Conservation (phyloP, 35 echinoderm and acorn worm genomes). For the Acanthaster planci region DNA sequence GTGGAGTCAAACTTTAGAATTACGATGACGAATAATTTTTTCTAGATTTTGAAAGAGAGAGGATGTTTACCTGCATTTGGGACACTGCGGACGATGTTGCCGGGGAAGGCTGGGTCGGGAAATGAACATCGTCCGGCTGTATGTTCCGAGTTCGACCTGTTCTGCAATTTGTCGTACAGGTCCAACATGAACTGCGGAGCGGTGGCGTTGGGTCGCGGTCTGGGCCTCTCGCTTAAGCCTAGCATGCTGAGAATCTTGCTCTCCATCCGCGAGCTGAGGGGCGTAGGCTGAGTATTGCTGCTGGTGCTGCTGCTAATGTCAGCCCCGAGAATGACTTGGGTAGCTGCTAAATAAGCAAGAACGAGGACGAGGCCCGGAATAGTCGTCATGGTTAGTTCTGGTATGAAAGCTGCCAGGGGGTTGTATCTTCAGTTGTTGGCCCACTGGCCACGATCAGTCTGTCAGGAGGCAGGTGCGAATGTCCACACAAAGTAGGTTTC, state of each 20-base stretch:
- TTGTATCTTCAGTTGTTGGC: constrained; percentile 31
- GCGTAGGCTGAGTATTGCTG: constrained; percentile 34
- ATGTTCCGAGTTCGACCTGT: constrained; percentile 21
- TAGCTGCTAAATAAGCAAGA: constrained; percentile 17
- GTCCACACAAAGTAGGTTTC: not conserved
- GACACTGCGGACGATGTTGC: constrained; percentile 88
- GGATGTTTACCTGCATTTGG: constrained; percentile 72
- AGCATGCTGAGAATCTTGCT: constrained; percentile 76
- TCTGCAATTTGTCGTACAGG: constrained; percentile 68
- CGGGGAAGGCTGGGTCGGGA: constrained; percentile 62
- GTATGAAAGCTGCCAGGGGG: not conserved
- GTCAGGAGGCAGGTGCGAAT: constrained; percentile 15
- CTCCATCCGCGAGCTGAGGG: constrained; percentile 73
- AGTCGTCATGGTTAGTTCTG: not conserved
- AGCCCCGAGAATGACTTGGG: constrained; percentile 23
- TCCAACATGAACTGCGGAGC: constrained; percentile 97
- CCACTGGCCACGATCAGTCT: not conserved
- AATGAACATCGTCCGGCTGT: constrained; percentile 46
- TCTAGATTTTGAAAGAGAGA: not conserved
- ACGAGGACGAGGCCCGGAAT: constrained; percentile 20
- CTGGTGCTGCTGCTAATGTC: not conserved
- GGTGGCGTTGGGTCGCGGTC: constrained; percentile 77
- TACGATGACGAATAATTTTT: too few species aligned
- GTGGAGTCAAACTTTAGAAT: too few species aligned
- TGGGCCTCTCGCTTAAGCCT: constrained; percentile 72